phyloP scores from a whole-genome alignment of 2,113 vertebrate species.

The Python bivittatus region DNA sequence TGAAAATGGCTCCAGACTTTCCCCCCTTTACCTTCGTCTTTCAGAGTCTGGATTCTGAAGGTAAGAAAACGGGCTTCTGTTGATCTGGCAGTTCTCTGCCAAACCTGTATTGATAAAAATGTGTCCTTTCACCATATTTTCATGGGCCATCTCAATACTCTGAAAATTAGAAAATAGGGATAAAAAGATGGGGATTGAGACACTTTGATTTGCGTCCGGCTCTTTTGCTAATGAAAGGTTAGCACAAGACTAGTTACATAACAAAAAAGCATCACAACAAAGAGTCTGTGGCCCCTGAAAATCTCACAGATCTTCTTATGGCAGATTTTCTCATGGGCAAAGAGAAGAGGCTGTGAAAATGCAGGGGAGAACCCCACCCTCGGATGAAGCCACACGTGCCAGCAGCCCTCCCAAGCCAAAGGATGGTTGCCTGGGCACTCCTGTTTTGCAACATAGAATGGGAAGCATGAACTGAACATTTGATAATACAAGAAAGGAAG shows the following conservation, averaged over 20 bases:
- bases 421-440: no score
- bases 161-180: constrained; percentile 54
- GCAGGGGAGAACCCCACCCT: background rate
- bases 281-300: no score
- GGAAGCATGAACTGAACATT: no score
- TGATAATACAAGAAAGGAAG: no score
- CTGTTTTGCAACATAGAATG: no score
- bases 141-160: constrained; percentile 90
- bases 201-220: no score
- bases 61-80: constrained; percentile 93
- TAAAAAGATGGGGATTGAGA: background rate
- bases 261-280: background rate
- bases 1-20: background rate
- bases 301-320: background rate
- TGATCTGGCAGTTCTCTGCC: no score
- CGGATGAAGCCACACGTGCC: background rate
- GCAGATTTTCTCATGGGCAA: background rate
- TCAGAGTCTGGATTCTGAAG: constrained; percentile 83
- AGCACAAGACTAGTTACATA: no score
- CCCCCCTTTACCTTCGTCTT: constrained; percentile 75
- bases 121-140: constrained; percentile 80
- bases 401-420: background rate
- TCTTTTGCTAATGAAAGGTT: background rate
- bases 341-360: background rate
- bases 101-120: no score